Evolutionary conservation across 35 echinoderm and acorn worm genomes (phyloP).

Genomic region (Apostichopus parvimensis): DNA sequence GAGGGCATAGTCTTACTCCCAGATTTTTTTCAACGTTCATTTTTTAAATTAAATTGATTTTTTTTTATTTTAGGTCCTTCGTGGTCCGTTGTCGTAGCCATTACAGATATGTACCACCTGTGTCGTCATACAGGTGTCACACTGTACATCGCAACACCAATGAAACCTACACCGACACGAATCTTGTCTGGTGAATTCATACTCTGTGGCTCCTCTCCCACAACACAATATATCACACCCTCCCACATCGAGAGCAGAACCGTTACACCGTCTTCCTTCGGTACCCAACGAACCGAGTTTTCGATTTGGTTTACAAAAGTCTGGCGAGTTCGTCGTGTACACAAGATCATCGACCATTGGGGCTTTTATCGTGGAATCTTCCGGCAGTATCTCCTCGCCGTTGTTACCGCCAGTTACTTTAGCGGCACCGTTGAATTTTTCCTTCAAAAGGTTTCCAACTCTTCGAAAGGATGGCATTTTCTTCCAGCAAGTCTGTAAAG

Average conservation of each 20-base stretch:
- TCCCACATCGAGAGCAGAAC: slow-evolving; percentile 77
- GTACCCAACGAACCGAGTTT: slow-evolving; percentile 90
- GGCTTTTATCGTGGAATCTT: slow-evolving; percentile 70
- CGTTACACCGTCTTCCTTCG: slow-evolving; percentile 76
- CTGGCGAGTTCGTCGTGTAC: slow-evolving; percentile 82
- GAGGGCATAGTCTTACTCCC: too few relatives aligned
- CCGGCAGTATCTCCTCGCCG: slow-evolving; percentile 77
- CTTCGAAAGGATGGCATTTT: slow-evolving; percentile 92
- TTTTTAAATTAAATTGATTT: too few relatives aligned
- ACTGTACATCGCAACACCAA: slow-evolving; percentile 98
- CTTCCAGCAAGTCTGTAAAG: slow-evolving; percentile 92
- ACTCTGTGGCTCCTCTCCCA: slow-evolving; percentile 74
- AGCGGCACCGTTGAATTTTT: slow-evolving; percentile 84
- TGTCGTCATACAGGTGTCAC: slow-evolving; percentile 77
- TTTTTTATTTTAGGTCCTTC: too few relatives aligned
- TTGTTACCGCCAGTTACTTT: slow-evolving; percentile 94
- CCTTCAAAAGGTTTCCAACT: slow-evolving; percentile 80
- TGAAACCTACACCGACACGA: slow-evolving; percentile 91
- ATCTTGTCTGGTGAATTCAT: slow-evolving; percentile 49
- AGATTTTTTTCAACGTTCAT: too few relatives aligned
- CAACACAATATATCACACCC: slow-evolving; percentile 95
- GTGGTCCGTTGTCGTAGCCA: slow-evolving; percentile 15
- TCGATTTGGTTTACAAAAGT: slow-evolving; percentile 85
- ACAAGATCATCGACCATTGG: slow-evolving; percentile 72
- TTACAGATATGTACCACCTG: slow-evolving; percentile 90